Base-by-base conservation (phyloP, 2,888 invertebrate genomes). In the Trissolcus brochymenae region DNA sequence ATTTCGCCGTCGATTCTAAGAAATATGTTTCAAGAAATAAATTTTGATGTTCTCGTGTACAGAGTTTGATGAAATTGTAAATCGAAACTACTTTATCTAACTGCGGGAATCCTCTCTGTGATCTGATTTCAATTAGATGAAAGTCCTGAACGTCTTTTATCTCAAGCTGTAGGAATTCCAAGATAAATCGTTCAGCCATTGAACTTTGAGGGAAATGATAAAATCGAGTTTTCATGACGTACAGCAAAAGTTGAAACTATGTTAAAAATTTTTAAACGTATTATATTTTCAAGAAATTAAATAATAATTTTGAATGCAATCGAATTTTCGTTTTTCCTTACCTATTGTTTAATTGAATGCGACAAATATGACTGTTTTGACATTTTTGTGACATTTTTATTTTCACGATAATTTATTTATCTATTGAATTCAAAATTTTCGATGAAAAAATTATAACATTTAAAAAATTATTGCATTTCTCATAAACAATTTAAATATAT, bases 81-180 rank as follows among this genome's bases (percentile, higher is more conserved):
- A 55, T 55, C 55, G 55, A 40, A 55, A 55, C 35, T 55, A 21
- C 55, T 40, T 29, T 14, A 55, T 55, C 55, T 55, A 55, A 29
- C 55, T 11, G 35, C 35, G 55, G 55, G 55, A 35, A 55, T 55
- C 40, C 40, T 40, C 35, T 35, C 35, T 55, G 16, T 35, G 55
- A 55, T 55, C 55, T 55, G 55, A 55, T 55, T 55, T 55, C 55
- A 55, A 55, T 55, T 55, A 55, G n/a, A 55, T 40, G 55, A 55
- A 55, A 29, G n/a, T 35, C 35, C 16, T 9, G 55, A 55, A 40
- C 35, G 55, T 40, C 55, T 21, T 55, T 55, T 55, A 55, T 55
- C 55, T 55, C 55, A 55, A 55, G 29, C 21, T 14, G 35, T 40
- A 13, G 55, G 55, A 55, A 54, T 55, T 55, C 11, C n/a, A 35